A percentile compares a stretch with the other conserved stretches of the same genome.
phyloP scores from a whole-genome alignment of 2,888 invertebrate species.

The Lithophane socia region DNA sequence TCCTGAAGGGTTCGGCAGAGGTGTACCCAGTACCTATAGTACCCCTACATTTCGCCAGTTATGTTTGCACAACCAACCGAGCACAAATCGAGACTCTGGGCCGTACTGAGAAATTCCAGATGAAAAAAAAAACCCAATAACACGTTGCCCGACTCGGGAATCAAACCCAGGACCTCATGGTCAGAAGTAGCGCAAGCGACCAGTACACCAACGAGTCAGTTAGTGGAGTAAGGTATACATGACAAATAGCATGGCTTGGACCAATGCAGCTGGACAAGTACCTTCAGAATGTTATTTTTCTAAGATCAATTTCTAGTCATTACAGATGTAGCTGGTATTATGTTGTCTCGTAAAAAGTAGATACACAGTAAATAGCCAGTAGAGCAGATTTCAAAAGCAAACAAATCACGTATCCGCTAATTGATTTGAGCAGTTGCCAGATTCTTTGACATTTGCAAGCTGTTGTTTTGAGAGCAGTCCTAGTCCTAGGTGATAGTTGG shows the following conservation, averaged over 20 bases:
- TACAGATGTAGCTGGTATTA: background rate
- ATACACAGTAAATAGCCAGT: background rate
- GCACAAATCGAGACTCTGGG: too few relatives aligned
- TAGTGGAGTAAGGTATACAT: too few relatives aligned
- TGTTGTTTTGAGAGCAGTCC: constrained; percentile 5
- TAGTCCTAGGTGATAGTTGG: background rate
- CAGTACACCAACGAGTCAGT: too few relatives aligned
- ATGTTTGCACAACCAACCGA: too few relatives aligned
- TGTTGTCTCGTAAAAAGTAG: background rate
- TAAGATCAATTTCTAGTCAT: background rate
- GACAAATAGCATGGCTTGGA: background rate
- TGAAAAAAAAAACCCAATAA: too few relatives aligned
- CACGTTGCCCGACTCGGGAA: too few relatives aligned
- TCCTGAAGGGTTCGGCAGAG: too few relatives aligned
- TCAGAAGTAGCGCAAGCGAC: too few relatives aligned
- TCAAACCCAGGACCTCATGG: too few relatives aligned
- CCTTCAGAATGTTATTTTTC: too few relatives aligned
- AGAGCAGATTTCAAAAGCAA: background rate
- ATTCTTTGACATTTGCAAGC: constrained; percentile 24
- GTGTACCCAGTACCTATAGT: too few relatives aligned
- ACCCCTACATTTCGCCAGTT: background rate
- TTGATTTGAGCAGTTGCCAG: constrained; percentile 40
- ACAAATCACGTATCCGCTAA: constrained; percentile 14
- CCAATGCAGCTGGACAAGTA: background rate
- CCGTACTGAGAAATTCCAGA: too few relatives aligned